Conservation (phyloP, 2,888 invertebrate species). For the Nudaria mundana region DNA sequence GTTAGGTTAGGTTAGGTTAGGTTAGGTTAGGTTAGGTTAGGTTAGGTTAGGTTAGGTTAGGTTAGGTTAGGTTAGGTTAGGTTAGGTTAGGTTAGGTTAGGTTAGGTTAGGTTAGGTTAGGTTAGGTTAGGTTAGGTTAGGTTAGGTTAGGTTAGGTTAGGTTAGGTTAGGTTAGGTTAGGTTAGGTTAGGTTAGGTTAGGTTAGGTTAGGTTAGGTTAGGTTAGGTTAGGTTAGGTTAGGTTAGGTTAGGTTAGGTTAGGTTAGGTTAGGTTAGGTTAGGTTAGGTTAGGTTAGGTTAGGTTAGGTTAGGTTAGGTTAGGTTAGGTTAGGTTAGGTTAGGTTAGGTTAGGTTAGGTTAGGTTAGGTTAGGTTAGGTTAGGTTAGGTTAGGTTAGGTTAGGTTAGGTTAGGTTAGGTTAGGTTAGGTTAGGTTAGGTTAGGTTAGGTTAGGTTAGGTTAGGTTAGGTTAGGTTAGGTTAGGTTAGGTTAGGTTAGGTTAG, state of each 20-base stretch:
- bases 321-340: slow-evolving; percentile 19
- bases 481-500: slow-evolving; percentile 15
- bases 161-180: slow-evolving; percentile 16
- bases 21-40: slow-evolving; percentile 15
- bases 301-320: slow-evolving; percentile 22
- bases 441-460: slow-evolving; percentile 10
- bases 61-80: slow-evolving; percentile 15
- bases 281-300: slow-evolving; percentile 12
- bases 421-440: background rate
- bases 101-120: slow-evolving; percentile 16
- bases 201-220: background rate
- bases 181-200: slow-evolving; percentile 17
- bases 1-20: slow-evolving; percentile 19
- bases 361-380: slow-evolving; percentile 12
- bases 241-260: slow-evolving; percentile 25
- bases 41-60: slow-evolving; percentile 11
- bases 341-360: slow-evolving; percentile 19
- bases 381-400: slow-evolving; percentile 20
- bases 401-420: slow-evolving; percentile 20
- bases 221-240: slow-evolving; percentile 24
- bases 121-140: slow-evolving; percentile 8
- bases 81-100: slow-evolving; percentile 22
- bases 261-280: slow-evolving; percentile 22
- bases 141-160: slow-evolving; percentile 17
- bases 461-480: slow-evolving; percentile 16